Conservation (phyloP, 2,113 vertebrate species). For the Gulo gulo region DNA sequence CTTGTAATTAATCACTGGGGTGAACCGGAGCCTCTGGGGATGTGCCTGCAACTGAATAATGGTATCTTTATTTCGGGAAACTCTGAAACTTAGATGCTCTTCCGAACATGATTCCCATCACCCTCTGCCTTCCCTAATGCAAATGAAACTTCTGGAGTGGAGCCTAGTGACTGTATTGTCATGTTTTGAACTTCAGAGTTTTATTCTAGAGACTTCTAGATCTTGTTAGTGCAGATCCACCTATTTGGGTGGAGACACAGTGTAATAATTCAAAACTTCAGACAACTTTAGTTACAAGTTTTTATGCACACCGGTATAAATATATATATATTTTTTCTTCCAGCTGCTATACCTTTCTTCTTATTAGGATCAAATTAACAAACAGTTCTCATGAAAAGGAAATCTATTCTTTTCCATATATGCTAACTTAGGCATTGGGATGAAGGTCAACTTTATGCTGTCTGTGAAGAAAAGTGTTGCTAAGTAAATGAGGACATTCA, state of each 20-base stretch:
- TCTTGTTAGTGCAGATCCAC: background rate
- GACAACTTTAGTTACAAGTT: background rate
- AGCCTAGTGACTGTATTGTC: background rate
- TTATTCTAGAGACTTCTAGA: background rate
- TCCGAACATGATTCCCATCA: background rate
- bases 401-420: background rate
- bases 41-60: background rate
- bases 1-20: background rate
- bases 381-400: background rate
- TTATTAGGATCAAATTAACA: background rate
- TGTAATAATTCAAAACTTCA: background rate
- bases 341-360: background rate
- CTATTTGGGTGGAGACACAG: background rate
- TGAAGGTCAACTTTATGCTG: background rate
- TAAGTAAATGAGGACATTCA: background rate
- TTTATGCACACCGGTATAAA: background rate
- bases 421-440: background rate
- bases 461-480: background rate
- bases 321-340: background rate
- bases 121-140: background rate
- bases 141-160: background rate
- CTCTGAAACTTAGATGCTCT: background rate
- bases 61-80: background rate
- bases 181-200: background rate
- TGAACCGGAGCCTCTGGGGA: background rate